Evolutionary conservation across 2,113 vertebrate species (phyloP).

Genomic region (Emydura subglobosa): DNA sequence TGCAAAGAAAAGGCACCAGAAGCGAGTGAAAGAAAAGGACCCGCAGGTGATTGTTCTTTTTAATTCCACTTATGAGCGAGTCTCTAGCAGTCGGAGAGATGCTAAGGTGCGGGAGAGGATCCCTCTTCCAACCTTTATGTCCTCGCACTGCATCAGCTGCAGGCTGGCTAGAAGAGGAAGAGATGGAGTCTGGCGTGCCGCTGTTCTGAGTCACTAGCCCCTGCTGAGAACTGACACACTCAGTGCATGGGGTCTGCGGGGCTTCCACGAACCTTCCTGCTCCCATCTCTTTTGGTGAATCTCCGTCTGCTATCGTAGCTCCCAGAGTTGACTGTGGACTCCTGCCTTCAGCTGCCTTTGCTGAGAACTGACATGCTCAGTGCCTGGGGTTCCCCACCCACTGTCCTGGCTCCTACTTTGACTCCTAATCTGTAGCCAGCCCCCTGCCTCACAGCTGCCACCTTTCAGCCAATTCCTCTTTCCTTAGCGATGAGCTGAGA

Average conservation of each 20-base stretch:
- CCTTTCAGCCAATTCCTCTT: neutral
- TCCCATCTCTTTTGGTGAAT: too few species aligned
- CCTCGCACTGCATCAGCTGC: neutral
- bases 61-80: neutral
- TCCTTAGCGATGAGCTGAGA: neutral
- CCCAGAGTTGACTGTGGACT: too few species aligned
- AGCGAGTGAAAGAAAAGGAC: neutral
- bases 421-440: neutral
- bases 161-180: neutral
- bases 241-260: too few species aligned
- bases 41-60: neutral
- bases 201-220: neutral
- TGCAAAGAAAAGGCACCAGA: neutral
- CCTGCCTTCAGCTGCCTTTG: too few species aligned
- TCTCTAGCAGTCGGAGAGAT: neutral
- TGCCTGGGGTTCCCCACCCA: neutral
- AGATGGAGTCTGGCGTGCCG: neutral
- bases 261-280: too few species aligned
- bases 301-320: too few species aligned
- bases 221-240: too few species aligned
- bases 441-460: too few species aligned
- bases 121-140: neutral
- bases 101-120: neutral
- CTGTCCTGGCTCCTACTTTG: neutral
- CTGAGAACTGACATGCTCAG: neutral